Base-by-base conservation (phyloP, 2,888 invertebrate genomes). In the Deroplatys truncata region DNA sequence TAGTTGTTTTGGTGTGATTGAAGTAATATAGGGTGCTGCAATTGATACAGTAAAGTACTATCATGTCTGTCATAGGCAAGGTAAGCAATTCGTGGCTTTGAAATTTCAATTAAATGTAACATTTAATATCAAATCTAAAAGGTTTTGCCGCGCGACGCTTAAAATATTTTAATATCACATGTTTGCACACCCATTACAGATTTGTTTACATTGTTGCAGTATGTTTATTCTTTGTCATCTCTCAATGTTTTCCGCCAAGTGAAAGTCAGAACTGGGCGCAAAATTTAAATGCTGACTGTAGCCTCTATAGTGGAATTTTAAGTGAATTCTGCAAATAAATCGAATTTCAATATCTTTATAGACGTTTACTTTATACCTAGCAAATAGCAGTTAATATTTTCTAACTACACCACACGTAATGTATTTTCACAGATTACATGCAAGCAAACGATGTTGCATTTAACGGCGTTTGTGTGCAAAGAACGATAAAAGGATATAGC, bases 11-110 rank as follows among this genome's bases (percentile, higher is more conserved):
- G 56, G 28, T 7, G 20, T 7, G 20, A 72, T 72, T 72, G 56
- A 72, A 16, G 7, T 15, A 72, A 72, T 20, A 20, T 4, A 72
- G 56, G 56, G 56, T 72, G 25, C 20, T 72, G 56, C 56, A 72
- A 72, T 72, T 72, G 29, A 25, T 56, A 29, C 15, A 56, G 8
- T 5, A 35, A 25, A 72, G 35, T 25, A 72, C 29, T 82, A 89
- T 20, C 28, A 89, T 89, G 89, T 89, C 89, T 82, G 89, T 89
- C 20, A 89, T 89, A 85, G 89, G 89, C 56, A 89, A 89, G 89
- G 89, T 89, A 89, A 87, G 20, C 0, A 43, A 31, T n/a, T 10
- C 1, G 35, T n/a, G 28, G 5, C 0, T 83, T 82, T 28, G n/a
- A 9, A 28, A 31, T 8, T 72, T 20, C 9, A 72, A 10, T 72